Evolutionary conservation across 2,797 vertebrate species (phyloP).

Genomic region (Rhincodon typus): DNA sequence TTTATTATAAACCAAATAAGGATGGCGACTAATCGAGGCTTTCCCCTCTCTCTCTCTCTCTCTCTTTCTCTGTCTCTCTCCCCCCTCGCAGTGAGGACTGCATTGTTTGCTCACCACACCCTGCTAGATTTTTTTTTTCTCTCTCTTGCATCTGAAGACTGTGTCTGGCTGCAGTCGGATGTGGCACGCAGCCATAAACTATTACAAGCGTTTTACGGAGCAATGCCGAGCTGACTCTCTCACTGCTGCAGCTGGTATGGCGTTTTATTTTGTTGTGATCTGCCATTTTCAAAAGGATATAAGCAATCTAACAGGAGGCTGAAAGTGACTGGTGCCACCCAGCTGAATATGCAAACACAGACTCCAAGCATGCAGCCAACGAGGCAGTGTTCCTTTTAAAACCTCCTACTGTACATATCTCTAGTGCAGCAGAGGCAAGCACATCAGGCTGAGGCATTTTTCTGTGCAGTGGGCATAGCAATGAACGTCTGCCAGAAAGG

Average conservation of each 20-base stretch:
- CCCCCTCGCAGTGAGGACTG: background rate
- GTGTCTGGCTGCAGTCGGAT: conserved; percentile 35
- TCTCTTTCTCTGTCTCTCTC: background rate
- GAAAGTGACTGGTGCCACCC: background rate
- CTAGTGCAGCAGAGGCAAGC: conserved; percentile 35
- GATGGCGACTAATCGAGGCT: background rate
- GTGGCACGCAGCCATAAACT: conserved; percentile 34
- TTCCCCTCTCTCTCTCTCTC: background rate
- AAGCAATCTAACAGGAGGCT: background rate
- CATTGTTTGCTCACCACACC: conserved; percentile 36
- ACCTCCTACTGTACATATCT: conserved; percentile 11
- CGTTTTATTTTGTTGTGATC: background rate
- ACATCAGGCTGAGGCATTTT: conserved; percentile 48
- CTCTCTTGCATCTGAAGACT: conserved; percentile 18
- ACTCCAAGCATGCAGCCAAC: background rate
- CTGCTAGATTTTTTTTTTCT: conserved; percentile 23
- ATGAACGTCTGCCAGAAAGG: conserved; percentile 53
- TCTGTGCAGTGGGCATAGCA: conserved; percentile 56
- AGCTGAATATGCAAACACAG: background rate
- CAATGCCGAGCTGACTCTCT: conserved; percentile 15
- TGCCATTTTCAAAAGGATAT: background rate
- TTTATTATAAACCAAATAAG: background rate
- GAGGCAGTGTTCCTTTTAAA: background rate
- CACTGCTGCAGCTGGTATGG: conserved; percentile 20
- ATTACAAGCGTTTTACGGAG: conserved; percentile 19